These are phyloP conservation scores for Amphiprion clarkii DNA, from an alignment of 2,797 vertebrate genomes.

Conservation along the genomic window DNA sequence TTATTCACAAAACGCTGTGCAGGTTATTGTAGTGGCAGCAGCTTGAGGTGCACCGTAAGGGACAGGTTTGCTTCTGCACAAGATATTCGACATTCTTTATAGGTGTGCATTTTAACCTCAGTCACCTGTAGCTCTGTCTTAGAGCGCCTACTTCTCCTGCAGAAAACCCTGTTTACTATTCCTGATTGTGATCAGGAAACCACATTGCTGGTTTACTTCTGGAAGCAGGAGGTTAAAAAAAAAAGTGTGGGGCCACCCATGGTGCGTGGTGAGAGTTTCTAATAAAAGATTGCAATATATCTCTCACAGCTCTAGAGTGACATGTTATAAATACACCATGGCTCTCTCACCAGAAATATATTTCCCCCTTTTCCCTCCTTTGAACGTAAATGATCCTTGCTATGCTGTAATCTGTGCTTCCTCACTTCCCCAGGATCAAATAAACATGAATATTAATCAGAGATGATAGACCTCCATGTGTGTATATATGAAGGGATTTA, in stretches of 20 bases:
- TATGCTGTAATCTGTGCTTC: constrained; percentile 15
- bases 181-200: constrained; percentile 20
- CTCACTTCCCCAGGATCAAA: constrained; percentile 21
- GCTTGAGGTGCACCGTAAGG: constrained; percentile 37
- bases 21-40: constrained; percentile 54
- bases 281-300: constrained; percentile 36
- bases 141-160: neutral
- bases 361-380: constrained; percentile 1
- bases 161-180: neutral
- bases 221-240: neutral
- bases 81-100: constrained; percentile 2
- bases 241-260: constrained; percentile 35
- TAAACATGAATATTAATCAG: constrained; percentile 55
- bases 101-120: constrained; percentile 4
- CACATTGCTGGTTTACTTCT: constrained; percentile 34
- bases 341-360: constrained; percentile 31
- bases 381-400: constrained; percentile 33
- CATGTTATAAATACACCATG: constrained; percentile 57
- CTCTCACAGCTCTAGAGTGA: constrained; percentile 41
- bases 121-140: constrained; percentile 64
- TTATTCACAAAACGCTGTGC: constrained; percentile 54
- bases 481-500: constrained; percentile 44
- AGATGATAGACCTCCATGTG: constrained; percentile 38
- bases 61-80: constrained; percentile 22
- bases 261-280: constrained; percentile 36